These are phyloP conservation scores for Drosophila ohnishii DNA, from an alignment of 1,140 invertebrate species.

Conservation along the genomic window DNA sequence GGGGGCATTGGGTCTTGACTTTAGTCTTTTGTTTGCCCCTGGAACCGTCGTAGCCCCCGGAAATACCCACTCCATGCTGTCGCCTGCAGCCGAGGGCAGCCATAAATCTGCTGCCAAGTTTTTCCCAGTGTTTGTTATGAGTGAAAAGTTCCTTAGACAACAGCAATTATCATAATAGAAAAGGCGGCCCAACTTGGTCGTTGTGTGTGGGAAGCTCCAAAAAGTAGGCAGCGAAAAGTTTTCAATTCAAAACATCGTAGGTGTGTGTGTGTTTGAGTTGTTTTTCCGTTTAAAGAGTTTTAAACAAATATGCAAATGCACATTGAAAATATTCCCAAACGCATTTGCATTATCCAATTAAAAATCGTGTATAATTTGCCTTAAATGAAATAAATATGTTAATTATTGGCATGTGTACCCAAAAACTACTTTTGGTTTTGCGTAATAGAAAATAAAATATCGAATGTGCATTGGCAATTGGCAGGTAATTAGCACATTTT, in stretches of 20 bases:
- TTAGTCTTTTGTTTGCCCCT: slow-evolving; percentile 1
- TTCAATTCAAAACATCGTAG: slow-evolving; percentile 2
- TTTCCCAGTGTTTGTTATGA: slow-evolving; percentile 20
- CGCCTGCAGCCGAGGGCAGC: slow-evolving; percentile 13
- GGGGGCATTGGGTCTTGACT: not conserved
- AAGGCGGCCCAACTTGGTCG: slow-evolving; percentile 21
- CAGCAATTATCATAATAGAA: slow-evolving; percentile 67
- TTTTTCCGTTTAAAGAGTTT: slow-evolving; percentile 14
- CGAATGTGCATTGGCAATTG: not conserved
- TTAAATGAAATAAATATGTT: slow-evolving; percentile 6
- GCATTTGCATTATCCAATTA: slow-evolving; percentile 19
- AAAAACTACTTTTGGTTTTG: not conserved
- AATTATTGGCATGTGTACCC: slow-evolving; percentile 6
- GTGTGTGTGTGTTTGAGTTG: not conserved
- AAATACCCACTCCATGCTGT: slow-evolving; percentile 7
- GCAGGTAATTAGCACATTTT: slow-evolving; percentile 22
- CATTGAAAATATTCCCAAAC: not conserved
- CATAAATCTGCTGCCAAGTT: slow-evolving; percentile 40
- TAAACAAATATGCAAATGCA: slow-evolving; percentile 34
- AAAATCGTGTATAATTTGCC: slow-evolving; percentile 9
- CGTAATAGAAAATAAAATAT: slow-evolving; percentile 1
- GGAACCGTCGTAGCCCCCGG: not conserved
- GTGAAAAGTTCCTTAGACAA: slow-evolving; percentile 40
- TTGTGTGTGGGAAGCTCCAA: slow-evolving; percentile 23
- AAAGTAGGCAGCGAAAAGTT: slow-evolving; percentile 42